Conservation (phyloP, 2,888 invertebrate genomes). For the Ashinkailepas kermadecensis region DNA sequence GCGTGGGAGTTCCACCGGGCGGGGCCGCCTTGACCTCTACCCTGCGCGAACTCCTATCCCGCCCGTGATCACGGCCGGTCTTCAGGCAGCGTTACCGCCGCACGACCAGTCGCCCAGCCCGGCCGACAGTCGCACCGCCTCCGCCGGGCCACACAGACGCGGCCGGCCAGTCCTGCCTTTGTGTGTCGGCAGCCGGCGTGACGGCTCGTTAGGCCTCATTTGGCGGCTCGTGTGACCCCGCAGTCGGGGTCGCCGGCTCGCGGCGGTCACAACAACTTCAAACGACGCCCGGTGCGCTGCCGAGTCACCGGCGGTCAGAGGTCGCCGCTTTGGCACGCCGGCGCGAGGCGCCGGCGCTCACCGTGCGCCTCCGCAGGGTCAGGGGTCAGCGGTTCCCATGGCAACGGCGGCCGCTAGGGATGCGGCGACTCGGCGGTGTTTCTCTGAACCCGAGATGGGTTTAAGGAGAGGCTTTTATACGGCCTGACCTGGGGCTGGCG, state of each 20-base stretch:
- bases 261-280: conserved; percentile 6
- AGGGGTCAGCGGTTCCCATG: background rate
- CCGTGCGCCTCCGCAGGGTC: background rate
- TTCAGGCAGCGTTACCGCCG: too few species aligned
- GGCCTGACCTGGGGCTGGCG: background rate
- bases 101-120: too few species aligned
- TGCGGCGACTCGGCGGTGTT: background rate
- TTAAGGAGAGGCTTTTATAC: background rate
- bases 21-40: too few species aligned
- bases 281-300: background rate
- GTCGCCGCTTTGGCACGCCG: background rate
- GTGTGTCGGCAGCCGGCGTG: background rate
- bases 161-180: background rate
- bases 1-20: too few species aligned
- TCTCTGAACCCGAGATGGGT: background rate
- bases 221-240: background rate
- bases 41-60: too few species aligned
- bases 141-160: too few species aligned
- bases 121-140: too few species aligned
- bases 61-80: too few species aligned
- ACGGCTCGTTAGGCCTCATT: conserved; percentile 1
- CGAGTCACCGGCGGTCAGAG: background rate
- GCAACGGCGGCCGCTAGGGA: background rate
- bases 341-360: background rate
- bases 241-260: background rate